Conservation (phyloP, 2,113 vertebrate species). For the Pampusana beccarii region DNA sequence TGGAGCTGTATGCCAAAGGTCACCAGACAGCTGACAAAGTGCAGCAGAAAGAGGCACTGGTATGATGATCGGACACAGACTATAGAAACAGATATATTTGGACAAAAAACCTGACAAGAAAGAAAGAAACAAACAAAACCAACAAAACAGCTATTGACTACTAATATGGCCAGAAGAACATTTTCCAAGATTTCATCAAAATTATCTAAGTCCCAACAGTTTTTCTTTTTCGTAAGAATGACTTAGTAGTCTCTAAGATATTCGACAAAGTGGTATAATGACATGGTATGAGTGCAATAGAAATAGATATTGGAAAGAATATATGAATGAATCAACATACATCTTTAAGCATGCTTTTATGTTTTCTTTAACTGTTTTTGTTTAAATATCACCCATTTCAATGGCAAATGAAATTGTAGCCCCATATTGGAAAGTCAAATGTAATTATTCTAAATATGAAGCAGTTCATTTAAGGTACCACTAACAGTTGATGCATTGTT, state of each 20-base stretch:
- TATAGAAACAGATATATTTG: neutral
- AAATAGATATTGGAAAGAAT: too few species aligned
- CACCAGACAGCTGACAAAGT: neutral
- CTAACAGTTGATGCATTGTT: neutral
- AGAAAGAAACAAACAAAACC: too few species aligned
- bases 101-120: neutral
- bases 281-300: too few species aligned
- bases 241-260: neutral
- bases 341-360: too few species aligned
- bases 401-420: neutral
- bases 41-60: neutral
- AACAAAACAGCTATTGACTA: neutral
- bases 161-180: neutral
- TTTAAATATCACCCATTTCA: neutral
- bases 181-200: neutral
- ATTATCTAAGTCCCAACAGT: neutral
- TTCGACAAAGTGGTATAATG: too few species aligned
- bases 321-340: too few species aligned
- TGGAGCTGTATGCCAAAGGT: neutral
- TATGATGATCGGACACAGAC: accelerated
- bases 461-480: neutral
- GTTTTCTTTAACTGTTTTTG: neutral
- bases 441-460: neutral
- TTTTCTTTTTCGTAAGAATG: neutral
- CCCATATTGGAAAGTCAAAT: neutral